phyloP scores from a whole-genome alignment of 2,888 invertebrate species.

The Gryllus longicercus region DNA sequence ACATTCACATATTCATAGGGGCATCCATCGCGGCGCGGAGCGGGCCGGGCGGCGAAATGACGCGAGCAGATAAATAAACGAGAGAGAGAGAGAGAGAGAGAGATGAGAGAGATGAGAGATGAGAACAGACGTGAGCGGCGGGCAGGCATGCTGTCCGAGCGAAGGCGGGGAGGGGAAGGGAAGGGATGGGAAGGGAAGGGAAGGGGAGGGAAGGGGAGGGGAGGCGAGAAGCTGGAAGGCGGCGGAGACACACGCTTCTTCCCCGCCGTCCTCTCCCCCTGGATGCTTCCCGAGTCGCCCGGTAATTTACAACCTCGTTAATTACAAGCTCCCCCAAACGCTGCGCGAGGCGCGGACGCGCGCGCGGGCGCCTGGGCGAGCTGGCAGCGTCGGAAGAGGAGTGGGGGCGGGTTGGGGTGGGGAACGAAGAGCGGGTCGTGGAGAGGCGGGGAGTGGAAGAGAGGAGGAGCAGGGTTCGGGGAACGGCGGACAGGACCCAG shows the following conservation, averaged over 20 bases:
- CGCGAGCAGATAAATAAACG: too few species aligned
- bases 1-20: not conserved
- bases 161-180: not conserved
- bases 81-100: too few species aligned
- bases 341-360: too few species aligned
- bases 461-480: too few species aligned
- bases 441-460: not conserved
- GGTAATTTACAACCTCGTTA: conserved; percentile 31
- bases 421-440: not conserved
- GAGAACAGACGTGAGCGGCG: too few species aligned
- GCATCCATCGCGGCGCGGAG: too few species aligned
- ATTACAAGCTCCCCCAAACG: conserved; percentile 19
- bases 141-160: not conserved
- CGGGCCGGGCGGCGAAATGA: too few species aligned
- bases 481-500: too few species aligned
- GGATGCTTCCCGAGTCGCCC: conserved; percentile 22
- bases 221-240: not conserved
- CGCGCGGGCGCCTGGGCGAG: not conserved
- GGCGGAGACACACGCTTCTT: not conserved
- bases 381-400: not conserved
- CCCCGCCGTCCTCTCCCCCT: not conserved
- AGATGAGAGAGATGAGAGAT: too few species aligned
- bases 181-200: not conserved
- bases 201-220: not conserved
- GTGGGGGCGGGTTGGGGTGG: not conserved